Percentiles rank a stretch among this genome's conserved stretches.
These are phyloP conservation scores for Microctonus hyperodae DNA, from an alignment of 2,888 invertebrate genomes.

Conservation along the genomic window DNA sequence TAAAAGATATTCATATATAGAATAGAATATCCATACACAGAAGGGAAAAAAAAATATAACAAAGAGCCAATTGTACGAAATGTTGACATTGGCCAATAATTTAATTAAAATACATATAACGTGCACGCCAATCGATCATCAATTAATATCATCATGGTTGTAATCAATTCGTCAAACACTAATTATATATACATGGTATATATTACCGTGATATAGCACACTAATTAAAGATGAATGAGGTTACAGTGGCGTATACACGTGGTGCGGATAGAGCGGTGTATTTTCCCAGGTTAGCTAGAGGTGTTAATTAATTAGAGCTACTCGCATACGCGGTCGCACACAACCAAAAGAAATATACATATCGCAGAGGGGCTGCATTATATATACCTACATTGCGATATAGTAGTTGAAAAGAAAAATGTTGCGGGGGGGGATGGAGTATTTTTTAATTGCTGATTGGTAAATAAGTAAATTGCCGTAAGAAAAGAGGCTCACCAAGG, in stretches of 20 bases:
- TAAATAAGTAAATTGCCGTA: slow-evolving; percentile 56
- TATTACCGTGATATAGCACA: slow-evolving; percentile 49
- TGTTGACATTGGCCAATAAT: neutral
- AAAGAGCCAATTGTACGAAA: neutral
- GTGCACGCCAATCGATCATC: slow-evolving; percentile 48
- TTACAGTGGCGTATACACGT: slow-evolving; percentile 8
- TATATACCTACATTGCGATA: no score
- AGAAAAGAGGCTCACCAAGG: slow-evolving; percentile 41
- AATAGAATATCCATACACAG: no score
- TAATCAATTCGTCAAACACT: slow-evolving; percentile 48
- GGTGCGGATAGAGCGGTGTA: neutral
- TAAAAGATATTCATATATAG: no score
- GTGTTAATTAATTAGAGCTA: slow-evolving; percentile 63
- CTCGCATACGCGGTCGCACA: slow-evolving; percentile 42
- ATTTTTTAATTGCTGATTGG: slow-evolving; percentile 57
- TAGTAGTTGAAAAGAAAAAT: neutral
- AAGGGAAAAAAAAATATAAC: no score
- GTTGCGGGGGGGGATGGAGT: slow-evolving; percentile 9
- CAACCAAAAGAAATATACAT: slow-evolving; percentile 23
- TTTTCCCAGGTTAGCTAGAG: slow-evolving; percentile 48
- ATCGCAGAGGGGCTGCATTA: neutral
- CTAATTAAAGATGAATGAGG: slow-evolving; percentile 56
- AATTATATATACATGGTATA: slow-evolving; percentile 48
- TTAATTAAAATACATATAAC: slow-evolving; percentile 19
- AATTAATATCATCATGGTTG: slow-evolving; percentile 51